phyloP scores from a whole-genome alignment of 2,113 vertebrate genomes.

The Callithrix jacchus region DNA sequence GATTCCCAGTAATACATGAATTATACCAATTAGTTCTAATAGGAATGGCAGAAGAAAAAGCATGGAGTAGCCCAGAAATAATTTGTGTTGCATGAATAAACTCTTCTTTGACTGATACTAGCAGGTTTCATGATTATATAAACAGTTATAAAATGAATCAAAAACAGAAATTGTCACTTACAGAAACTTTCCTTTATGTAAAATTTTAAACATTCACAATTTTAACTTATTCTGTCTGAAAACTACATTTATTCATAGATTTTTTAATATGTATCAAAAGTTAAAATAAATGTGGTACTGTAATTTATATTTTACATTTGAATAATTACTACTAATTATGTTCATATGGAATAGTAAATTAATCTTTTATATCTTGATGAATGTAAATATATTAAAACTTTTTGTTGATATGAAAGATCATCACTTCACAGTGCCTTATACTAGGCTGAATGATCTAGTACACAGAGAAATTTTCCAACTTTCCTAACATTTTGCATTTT shows the following conservation, averaged over 20 bases:
- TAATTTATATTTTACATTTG: constrained; percentile 19
- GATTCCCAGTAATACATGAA: constrained; percentile 46
- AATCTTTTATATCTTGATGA: background rate
- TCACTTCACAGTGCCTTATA: background rate
- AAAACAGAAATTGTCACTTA: constrained; percentile 56
- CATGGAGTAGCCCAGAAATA: constrained; percentile 64
- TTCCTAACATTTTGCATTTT: background rate
- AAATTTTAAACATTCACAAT: background rate
- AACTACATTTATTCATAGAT: background rate
- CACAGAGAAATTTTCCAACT: background rate
- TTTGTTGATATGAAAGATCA: background rate
- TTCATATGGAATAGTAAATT: background rate
- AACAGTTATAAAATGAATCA: constrained; percentile 50
- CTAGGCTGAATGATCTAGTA: background rate
- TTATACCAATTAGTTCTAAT: constrained; percentile 73
- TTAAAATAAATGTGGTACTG: background rate
- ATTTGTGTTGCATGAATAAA: constrained; percentile 66
- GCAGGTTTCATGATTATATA: constrained; percentile 50
- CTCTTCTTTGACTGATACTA: constrained; percentile 43
- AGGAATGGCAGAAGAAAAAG: constrained; percentile 27
- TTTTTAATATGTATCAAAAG: background rate
- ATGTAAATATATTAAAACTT: background rate
- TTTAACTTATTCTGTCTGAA: constrained; percentile 14
- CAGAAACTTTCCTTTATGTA: background rate
- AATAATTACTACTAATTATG: background rate